These are phyloP conservation scores for Carpatolechia fugitivella DNA, from an alignment of 2,888 invertebrate species.

Conservation along the genomic window DNA sequence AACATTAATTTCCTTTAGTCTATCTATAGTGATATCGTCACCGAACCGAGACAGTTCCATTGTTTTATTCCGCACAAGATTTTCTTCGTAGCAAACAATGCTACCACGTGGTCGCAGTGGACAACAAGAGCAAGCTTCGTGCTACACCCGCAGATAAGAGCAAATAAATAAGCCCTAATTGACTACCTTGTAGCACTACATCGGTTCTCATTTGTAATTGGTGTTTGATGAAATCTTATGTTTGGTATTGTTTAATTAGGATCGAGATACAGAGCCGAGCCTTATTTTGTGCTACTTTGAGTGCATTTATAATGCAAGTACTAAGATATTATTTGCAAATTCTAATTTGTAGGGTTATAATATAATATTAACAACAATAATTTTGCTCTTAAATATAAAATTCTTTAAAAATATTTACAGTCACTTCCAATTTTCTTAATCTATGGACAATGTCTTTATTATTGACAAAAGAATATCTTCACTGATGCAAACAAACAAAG, in stretches of 20 bases:
- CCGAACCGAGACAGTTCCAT: not conserved
- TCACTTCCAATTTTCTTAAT: no score
- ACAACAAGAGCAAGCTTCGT: conserved; percentile 51
- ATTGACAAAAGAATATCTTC: not conserved
- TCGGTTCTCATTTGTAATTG: conserved; percentile 50
- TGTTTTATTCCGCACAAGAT: conserved; percentile 9
- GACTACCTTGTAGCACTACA: conserved; percentile 57
- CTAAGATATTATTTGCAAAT: no score
- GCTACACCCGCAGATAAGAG: conserved; percentile 61
- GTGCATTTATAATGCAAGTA: no score
- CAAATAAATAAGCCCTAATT: conserved; percentile 71
- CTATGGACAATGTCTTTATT: no score
- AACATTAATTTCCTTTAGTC: not conserved
- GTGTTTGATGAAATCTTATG: conserved; percentile 23
- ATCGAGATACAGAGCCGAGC: not conserved
- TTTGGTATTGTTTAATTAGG: conserved; percentile 8
- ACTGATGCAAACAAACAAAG: not conserved
- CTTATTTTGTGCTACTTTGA: no score
- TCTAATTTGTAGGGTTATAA: no score
- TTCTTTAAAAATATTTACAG: no score
- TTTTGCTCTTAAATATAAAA: no score
- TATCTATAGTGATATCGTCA: not conserved
- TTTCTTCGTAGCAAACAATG: conserved; percentile 6
- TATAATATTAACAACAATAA: not conserved
- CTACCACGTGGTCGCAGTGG: conserved; percentile 2